Conservation (phyloP, 2,888 invertebrate genomes). For the Agrotis puta region DNA sequence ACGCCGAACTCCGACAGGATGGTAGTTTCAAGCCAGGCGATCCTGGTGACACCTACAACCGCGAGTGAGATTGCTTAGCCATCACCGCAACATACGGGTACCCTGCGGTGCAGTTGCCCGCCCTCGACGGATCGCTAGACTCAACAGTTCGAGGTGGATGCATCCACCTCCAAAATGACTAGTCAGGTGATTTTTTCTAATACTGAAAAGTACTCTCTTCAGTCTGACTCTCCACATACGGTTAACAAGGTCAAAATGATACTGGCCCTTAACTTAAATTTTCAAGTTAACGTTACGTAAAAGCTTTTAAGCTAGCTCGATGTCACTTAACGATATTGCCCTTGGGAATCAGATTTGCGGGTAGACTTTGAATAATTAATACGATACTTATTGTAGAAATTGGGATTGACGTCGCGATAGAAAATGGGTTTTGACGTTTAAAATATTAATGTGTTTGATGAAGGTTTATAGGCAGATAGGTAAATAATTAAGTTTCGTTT, state of each 20-base stretch:
- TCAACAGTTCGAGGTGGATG: too few relatives aligned
- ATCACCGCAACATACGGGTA: too few relatives aligned
- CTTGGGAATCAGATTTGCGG: conserved; percentile 37
- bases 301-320: conserved; percentile 42
- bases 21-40: too few relatives aligned
- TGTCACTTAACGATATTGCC: conserved; percentile 47
- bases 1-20: too few relatives aligned
- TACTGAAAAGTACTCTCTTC: not conserved
- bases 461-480: not conserved
- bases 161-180: not conserved
- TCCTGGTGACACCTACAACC: too few relatives aligned
- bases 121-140: too few relatives aligned
- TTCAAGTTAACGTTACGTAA: conserved; percentile 27
- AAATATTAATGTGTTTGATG: conserved; percentile 7
- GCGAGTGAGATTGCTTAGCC: too few relatives aligned
- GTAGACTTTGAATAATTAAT: conserved; percentile 50
- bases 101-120: too few relatives aligned
- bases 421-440: conserved; percentile 31
- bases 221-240: not conserved
- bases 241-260: not conserved
- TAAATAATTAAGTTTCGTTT: conserved; percentile 4
- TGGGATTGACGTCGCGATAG: conserved; percentile 20
- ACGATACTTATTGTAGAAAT: conserved; percentile 21
- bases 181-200: not conserved
- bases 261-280: conserved; percentile 18